Percentiles rank a stretch among this genome's conserved stretches.
phyloP scores from a whole-genome alignment of 2,888 invertebrate species.

The Matsumyia berberina region DNA sequence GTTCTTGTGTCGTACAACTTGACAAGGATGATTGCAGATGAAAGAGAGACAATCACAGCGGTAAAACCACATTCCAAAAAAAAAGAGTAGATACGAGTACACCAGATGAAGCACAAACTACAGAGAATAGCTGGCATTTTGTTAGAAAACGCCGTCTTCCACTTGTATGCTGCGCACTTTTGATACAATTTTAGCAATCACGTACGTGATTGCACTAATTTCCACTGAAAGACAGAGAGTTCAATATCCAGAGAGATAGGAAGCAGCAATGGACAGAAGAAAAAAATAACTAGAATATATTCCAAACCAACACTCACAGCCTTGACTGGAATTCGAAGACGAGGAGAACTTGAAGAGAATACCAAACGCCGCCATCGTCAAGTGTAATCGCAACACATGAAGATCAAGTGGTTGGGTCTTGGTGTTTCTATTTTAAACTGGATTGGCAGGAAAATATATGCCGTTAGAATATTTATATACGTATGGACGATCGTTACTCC shows the following conservation, averaged over 20 bases:
- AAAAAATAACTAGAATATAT: constrained; percentile 3
- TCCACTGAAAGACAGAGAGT: constrained; percentile 34
- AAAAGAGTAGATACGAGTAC: constrained; percentile 12
- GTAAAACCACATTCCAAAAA: constrained; percentile 66
- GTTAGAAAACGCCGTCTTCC: neutral
- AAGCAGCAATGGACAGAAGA: neutral
- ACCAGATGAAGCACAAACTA: neutral
- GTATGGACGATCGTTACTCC: constrained; percentile 5
- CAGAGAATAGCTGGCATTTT: constrained; percentile 24
- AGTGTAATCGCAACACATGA: constrained; percentile 19
- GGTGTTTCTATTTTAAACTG: constrained; percentile 41
- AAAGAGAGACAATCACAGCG: constrained; percentile 55
- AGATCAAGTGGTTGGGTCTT: constrained; percentile 18
- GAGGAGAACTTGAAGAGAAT: constrained; percentile 10
- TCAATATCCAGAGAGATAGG: constrained; percentile 42
- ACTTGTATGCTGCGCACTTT: neutral
- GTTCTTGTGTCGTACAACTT: constrained; percentile 1
- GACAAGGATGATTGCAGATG: constrained; percentile 55
- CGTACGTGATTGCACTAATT: constrained; percentile 54
- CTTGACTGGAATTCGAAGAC: constrained; percentile 59
- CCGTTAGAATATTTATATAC: constrained; percentile 56
- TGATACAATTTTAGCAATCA: constrained; percentile 27
- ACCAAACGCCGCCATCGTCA: constrained; percentile 7
- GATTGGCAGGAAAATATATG: constrained; percentile 38
- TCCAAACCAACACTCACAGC: constrained; percentile 38